Conservation (phyloP, 2,888 invertebrate species). For the Crocallis elinguaria region DNA sequence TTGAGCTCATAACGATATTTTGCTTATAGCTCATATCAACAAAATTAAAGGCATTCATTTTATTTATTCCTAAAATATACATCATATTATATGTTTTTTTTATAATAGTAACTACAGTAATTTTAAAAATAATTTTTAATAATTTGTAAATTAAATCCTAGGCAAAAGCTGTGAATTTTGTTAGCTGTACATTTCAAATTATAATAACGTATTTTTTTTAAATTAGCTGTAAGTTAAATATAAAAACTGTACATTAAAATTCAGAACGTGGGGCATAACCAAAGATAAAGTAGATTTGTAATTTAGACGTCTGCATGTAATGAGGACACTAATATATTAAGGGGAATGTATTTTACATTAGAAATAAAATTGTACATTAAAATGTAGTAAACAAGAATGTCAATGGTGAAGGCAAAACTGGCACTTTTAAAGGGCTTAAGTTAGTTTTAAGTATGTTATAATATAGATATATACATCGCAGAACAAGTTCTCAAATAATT, state of each 20-base stretch:
- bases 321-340: constrained; percentile 3
- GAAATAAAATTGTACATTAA: too few relatives aligned
- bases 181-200: constrained; percentile 48
- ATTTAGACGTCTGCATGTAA: constrained; percentile 22
- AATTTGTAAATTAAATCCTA: constrained; percentile 33
- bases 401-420: too few relatives aligned
- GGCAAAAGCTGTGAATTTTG: constrained; percentile 51
- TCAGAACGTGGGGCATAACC: constrained; percentile 13
- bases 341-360: not conserved
- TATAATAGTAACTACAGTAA: not conserved
- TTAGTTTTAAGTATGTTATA: too few relatives aligned
- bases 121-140: too few relatives aligned
- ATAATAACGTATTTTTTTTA: constrained; percentile 3
- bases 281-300: constrained; percentile 25
- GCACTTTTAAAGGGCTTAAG: too few relatives aligned
- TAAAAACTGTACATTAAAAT: constrained; percentile 29
- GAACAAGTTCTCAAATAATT: too few relatives aligned
- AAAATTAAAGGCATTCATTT: not conserved
- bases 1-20: constrained; percentile 3
- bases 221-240: constrained; percentile 13
- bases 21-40: constrained; percentile 8
- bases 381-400: too few relatives aligned
- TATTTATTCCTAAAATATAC: not conserved
- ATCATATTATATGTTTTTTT: not conserved
- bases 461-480: too few relatives aligned